These are phyloP conservation scores for Micoletzkya japonica DNA, from an alignment of 2,888 invertebrate genomes.

Conservation along the genomic window DNA sequence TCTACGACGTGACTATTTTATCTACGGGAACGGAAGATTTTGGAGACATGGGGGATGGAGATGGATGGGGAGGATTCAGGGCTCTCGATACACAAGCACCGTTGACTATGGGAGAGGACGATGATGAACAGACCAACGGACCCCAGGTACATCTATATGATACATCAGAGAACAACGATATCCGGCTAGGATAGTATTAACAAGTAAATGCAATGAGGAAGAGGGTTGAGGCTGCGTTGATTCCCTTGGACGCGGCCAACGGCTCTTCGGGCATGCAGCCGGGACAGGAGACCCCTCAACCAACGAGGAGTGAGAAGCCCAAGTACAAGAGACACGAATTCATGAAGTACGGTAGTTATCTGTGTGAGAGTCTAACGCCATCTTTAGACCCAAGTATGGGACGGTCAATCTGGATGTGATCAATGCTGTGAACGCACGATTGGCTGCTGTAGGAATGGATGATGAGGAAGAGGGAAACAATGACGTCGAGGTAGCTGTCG, in stretches of 20 bases:
- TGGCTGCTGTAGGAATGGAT: conserved; percentile 55
- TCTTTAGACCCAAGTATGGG: conserved; percentile 60
- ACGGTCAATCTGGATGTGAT: conserved; percentile 63
- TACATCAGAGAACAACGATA: neutral
- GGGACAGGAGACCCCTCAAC: neutral
- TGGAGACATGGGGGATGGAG: too few species aligned
- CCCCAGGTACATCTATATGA: conserved; percentile 22
- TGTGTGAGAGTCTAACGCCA: neutral
- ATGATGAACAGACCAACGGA: conserved; percentile 62
- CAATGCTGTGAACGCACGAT: conserved; percentile 61
- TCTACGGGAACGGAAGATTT: too few species aligned
- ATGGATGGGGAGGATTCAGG: conserved; percentile 15
- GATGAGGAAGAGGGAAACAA: conserved; percentile 34
- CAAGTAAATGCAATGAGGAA: neutral
- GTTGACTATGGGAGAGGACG: conserved; percentile 63
- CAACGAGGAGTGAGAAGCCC: conserved; percentile 53
- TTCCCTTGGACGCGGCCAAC: conserved; percentile 11
- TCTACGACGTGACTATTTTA: too few species aligned
- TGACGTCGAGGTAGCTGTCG: conserved; percentile 41
- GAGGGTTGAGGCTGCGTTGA: neutral
- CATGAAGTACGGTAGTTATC: conserved; percentile 47
- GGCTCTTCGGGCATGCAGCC: neutral
- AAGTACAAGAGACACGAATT: conserved; percentile 64
- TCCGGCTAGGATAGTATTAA: neutral
- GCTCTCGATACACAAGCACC: conserved; percentile 60